A percentile compares a stretch with the other conserved stretches of the same genome.
Conservation (phyloP, 2,113 vertebrate genomes). For the Phainopepla nitens region DNA sequence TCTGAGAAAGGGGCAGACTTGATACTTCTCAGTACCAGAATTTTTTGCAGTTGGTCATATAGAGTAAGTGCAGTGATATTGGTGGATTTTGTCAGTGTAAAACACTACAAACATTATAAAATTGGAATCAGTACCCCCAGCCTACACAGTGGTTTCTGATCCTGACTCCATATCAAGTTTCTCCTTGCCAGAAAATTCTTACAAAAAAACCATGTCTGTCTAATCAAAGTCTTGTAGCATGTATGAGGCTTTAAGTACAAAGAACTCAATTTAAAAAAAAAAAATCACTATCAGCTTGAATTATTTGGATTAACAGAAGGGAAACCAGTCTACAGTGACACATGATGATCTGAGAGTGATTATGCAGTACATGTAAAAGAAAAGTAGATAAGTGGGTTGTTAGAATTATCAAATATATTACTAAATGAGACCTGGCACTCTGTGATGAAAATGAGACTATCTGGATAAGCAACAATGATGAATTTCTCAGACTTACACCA, state of each 20-base stretch:
- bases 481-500: conserved; percentile 57
- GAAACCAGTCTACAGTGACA: neutral
- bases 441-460: conserved; percentile 51
- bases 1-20: neutral
- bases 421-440: conserved; percentile 25
- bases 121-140: neutral
- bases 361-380: neutral
- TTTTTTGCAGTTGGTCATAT: neutral
- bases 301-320: conserved; percentile 29
- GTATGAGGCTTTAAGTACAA: neutral
- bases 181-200: neutral
- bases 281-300: neutral
- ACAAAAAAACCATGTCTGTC: neutral
- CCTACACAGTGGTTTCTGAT: neutral
- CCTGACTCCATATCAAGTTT: neutral
- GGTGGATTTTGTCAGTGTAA: neutral
- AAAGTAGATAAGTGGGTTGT: conserved; percentile 16
- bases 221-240: neutral
- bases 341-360: conserved; percentile 27
- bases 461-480: conserved; percentile 36
- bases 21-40: neutral
- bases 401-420: conserved; percentile 50
- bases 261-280: neutral
- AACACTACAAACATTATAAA: neutral
- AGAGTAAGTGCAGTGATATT: neutral